Evolutionary conservation across 2,888 invertebrate species (phyloP).

Genomic region (Mesorhabditis spiculigera): DNA sequence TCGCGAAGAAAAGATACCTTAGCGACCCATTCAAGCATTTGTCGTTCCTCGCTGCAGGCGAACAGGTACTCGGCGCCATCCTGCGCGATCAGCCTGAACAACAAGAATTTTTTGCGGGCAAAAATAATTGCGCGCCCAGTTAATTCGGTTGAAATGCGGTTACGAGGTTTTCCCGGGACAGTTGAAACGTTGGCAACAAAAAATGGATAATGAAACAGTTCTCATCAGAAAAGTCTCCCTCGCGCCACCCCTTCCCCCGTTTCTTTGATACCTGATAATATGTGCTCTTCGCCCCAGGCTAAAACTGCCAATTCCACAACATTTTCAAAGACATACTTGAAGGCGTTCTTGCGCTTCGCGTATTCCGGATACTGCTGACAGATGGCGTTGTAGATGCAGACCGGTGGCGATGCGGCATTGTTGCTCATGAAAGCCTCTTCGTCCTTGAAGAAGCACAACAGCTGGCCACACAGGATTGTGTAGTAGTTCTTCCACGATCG

Average conservation of each 20-base stretch:
- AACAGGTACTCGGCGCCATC: constrained; percentile 93
- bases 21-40: constrained; percentile 63
- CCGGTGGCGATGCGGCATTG: constrained; percentile 64
- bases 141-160: too few species aligned
- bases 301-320: not conserved
- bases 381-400: constrained; percentile 69
- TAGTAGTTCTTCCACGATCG: constrained; percentile 92
- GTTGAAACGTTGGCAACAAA: too few species aligned
- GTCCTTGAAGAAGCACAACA: constrained; percentile 92
- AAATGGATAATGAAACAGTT: not conserved
- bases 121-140: not conserved
- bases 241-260: too few species aligned
- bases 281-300: not conserved
- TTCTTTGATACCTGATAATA: not conserved
- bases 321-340: constrained; percentile 60
- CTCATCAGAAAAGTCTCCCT: not conserved
- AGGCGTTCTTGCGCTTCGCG: constrained; percentile 88
- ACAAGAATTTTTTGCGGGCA: not conserved
- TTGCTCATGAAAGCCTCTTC: constrained; percentile 82
- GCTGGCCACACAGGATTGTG: constrained; percentile 90
- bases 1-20: constrained; percentile 62
- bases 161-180: too few species aligned
- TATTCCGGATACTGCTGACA: constrained; percentile 87
- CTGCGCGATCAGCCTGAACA: constrained; percentile 71
- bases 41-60: constrained; percentile 70